phyloP scores from a whole-genome alignment of 2,797 vertebrate genomes.

The Pangasius djambal region DNA sequence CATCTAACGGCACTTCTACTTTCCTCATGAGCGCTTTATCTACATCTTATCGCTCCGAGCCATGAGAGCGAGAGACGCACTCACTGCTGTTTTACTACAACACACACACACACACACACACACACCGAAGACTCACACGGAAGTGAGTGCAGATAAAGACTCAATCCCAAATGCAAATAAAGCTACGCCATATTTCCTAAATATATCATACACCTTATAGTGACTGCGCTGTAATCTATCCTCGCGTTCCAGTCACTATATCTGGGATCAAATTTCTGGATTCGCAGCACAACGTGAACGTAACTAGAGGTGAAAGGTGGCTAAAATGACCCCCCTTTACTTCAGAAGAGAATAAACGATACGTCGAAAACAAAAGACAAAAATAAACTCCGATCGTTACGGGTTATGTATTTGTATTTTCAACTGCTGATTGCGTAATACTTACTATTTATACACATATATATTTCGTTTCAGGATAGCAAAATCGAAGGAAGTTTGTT shows the following conservation, averaged over 20 bases:
- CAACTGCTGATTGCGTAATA: neutral
- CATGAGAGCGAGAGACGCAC: conserved; percentile 9
- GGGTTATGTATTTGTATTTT: too few species aligned
- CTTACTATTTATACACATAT: too few species aligned
- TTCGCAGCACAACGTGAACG: neutral
- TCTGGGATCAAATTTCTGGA: neutral
- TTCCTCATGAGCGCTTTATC: conserved; percentile 5
- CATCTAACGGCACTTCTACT: conserved; percentile 24
- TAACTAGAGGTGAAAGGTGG: neutral
- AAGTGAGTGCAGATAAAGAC: neutral
- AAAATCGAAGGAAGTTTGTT: too few species aligned
- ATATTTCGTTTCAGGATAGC: too few species aligned
- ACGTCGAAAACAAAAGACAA: too few species aligned
- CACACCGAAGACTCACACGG: neutral
- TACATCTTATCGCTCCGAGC: conserved; percentile 42
- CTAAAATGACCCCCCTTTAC: neutral
- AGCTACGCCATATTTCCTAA: neutral
- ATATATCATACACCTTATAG: neutral
- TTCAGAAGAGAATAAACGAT: neutral
- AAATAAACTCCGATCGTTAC: too few species aligned
- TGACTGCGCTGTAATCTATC: neutral
- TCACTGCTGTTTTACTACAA: neutral
- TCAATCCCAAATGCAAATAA: neutral
- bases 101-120: neutral
- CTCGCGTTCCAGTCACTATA: neutral